Conservation (phyloP, 1,140 invertebrate species). For the Drosophila quadrilineata region DNA sequence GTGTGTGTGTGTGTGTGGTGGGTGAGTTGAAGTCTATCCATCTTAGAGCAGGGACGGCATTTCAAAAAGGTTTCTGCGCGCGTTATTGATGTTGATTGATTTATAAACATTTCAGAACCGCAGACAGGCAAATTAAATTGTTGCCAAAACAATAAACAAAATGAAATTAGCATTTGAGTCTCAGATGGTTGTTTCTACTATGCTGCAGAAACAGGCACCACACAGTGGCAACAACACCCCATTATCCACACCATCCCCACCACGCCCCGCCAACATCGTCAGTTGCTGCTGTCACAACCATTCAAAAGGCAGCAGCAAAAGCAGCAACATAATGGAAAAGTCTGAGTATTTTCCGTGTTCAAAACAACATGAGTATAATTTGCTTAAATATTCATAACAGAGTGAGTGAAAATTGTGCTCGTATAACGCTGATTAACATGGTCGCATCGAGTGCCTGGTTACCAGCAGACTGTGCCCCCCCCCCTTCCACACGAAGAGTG, state of each 20-base stretch:
- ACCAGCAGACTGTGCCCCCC: not conserved
- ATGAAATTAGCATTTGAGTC: constrained; percentile 65
- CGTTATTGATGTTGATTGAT: constrained; percentile 78
- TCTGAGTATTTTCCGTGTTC: constrained; percentile 50
- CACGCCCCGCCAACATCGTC: constrained; percentile 7
- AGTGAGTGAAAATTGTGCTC: constrained; percentile 55
- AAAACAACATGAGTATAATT: constrained; percentile 70
- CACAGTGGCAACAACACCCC: constrained; percentile 24
- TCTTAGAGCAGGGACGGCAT: constrained; percentile 42
- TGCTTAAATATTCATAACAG: constrained; percentile 65
- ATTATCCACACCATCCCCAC: too few species aligned
- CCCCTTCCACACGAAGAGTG: not conserved
- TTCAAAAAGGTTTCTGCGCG: constrained; percentile 31
- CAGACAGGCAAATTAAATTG: constrained; percentile 64
- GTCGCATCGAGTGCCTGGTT: constrained; percentile 2
- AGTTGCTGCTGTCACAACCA: constrained; percentile 58
- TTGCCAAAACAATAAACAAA: constrained; percentile 76
- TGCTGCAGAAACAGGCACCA: too few species aligned
- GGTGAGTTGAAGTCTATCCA: constrained; percentile 50
- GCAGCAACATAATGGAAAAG: too few species aligned
- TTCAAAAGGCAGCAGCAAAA: constrained; percentile 29
- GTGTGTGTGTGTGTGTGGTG: too few species aligned
- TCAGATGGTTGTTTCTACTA: constrained; percentile 13
- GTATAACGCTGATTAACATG: constrained; percentile 60
- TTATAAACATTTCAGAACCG: constrained; percentile 67